Conservation (phyloP, 2,113 vertebrate genomes). For the Malurus alboscapulatus region DNA sequence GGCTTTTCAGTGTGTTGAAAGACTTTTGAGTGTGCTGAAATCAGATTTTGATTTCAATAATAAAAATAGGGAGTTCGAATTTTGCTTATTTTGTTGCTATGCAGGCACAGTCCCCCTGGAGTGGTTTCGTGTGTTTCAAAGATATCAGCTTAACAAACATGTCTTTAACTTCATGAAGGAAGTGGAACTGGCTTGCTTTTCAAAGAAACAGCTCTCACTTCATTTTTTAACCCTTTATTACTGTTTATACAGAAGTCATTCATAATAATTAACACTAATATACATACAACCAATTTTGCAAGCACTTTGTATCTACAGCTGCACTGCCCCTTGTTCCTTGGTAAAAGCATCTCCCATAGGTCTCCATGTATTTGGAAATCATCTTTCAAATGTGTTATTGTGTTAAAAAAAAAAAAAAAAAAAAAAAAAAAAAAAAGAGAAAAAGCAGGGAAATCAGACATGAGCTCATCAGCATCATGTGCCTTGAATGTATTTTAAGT, state of each 20-base stretch:
- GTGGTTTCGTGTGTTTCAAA: background rate
- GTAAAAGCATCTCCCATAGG: background rate
- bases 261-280: background rate
- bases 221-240: background rate
- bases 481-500: background rate
- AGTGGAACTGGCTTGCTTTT: background rate
- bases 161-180: background rate
- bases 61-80: background rate
- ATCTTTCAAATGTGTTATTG: background rate
- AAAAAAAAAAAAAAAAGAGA: background rate
- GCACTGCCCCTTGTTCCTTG: background rate
- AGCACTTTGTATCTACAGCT: background rate
- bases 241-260: background rate
- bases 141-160: background rate
- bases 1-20: background rate
- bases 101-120: background rate
- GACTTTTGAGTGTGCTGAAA: background rate
- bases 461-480: background rate
- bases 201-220: background rate
- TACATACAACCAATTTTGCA: background rate
- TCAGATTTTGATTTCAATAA: slow-evolving; percentile 13
- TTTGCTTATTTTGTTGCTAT: background rate
- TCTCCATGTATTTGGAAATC: background rate
- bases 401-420: background rate
- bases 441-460: background rate